Evolutionary conservation across 37 sponge, comb jelly and placozoan genomes (phyloP).

Genomic region (Cliona cf. orientalis): DNA sequence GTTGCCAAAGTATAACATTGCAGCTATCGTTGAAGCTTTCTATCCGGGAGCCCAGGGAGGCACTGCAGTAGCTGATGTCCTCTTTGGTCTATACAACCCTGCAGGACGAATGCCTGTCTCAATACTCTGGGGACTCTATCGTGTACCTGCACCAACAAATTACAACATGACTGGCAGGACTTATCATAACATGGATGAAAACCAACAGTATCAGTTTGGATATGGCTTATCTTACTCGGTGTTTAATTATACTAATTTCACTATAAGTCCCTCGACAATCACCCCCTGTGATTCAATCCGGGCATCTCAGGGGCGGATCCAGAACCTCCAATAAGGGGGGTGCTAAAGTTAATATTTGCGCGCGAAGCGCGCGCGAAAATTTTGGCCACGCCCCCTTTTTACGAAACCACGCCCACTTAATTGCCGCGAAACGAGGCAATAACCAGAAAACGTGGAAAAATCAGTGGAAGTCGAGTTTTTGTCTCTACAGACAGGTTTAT

Average conservation of each 20-base stretch:
- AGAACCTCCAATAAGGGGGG: too few relatives aligned
- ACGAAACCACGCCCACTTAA: too few relatives aligned
- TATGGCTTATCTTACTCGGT: constrained; percentile 53
- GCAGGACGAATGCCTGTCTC: constrained; percentile 62
- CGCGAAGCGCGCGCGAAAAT: too few relatives aligned
- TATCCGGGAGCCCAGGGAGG: constrained; percentile 77
- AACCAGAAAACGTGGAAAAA: too few relatives aligned
- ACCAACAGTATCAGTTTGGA: constrained; percentile 45
- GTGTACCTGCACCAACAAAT: constrained; percentile 8
- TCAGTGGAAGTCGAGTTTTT: too few relatives aligned
- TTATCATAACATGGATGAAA: constrained; percentile 23
- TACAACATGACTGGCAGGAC: constrained; percentile 59
- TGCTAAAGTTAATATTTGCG: too few relatives aligned
- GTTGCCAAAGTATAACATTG: constrained; percentile 50
- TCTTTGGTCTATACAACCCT: constrained; percentile 66
- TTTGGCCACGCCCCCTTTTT: too few relatives aligned
- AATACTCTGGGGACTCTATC: background rate
- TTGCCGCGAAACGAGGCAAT: too few relatives aligned
- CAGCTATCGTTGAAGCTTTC: constrained; percentile 68
- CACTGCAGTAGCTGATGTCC: constrained; percentile 67
- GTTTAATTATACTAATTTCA: constrained; percentile 36
- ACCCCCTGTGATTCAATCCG: constrained; percentile 29
- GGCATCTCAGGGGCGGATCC: too few relatives aligned
- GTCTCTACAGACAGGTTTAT: too few relatives aligned
- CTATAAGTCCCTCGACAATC: constrained; percentile 9